phyloP scores from a whole-genome alignment of 64 coral and sea anemone species.

The Trachythela sp. region DNA sequence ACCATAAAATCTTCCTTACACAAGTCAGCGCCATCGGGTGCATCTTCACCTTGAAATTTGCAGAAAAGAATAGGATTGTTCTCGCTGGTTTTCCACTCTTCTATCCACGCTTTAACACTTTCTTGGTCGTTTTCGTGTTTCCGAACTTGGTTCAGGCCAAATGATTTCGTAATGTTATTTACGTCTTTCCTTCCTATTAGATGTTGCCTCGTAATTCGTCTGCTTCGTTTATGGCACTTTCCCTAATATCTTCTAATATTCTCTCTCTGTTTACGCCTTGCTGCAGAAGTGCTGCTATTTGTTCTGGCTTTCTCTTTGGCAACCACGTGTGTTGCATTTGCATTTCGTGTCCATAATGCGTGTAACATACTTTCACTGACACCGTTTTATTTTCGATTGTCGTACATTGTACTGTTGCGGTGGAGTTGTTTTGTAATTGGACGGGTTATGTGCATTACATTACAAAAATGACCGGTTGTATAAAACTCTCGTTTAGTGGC shows the following conservation, averaged over 20 bases:
- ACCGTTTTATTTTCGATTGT: neutral
- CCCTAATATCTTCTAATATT: constrained; percentile 46
- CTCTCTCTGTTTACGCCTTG: constrained; percentile 44
- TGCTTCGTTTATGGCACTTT: constrained; percentile 9
- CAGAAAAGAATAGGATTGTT: constrained; percentile 54
- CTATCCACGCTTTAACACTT: constrained; percentile 52
- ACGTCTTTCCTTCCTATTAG: constrained; percentile 41
- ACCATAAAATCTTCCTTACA: constrained; percentile 46
- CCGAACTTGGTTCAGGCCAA: constrained; percentile 38
- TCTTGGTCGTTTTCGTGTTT: constrained; percentile 46
- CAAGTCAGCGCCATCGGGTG: constrained; percentile 15
- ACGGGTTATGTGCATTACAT: no score
- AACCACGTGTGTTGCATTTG: constrained; percentile 48
- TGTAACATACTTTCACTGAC: constrained; percentile 12
- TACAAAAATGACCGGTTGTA: no score
- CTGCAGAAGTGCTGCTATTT: constrained; percentile 52
- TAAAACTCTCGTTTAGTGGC: neutral
- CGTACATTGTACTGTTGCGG: neutral
- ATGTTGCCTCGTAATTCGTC: constrained; percentile 28
- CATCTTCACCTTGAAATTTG: constrained; percentile 50
- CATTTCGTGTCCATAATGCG: constrained; percentile 26
- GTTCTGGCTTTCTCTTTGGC: constrained; percentile 14
- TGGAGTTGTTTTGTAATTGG: constrained; percentile 23
- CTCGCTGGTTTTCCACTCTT: constrained; percentile 39
- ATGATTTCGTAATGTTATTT: constrained; percentile 47